Conservation (phyloP, 2,888 invertebrate species). For the Drosophila nr. fundita region DNA sequence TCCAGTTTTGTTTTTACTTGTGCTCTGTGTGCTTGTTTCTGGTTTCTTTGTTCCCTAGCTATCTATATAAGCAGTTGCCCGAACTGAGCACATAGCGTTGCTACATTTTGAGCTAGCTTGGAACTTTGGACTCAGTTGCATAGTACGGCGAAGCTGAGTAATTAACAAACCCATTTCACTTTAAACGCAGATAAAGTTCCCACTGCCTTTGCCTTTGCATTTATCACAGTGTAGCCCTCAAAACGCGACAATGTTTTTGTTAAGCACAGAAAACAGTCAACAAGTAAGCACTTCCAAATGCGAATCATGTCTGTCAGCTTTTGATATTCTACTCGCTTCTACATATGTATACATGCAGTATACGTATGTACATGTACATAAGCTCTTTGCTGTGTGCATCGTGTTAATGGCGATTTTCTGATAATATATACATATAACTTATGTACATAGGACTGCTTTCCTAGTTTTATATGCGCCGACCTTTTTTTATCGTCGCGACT, state of each 20-base stretch:
- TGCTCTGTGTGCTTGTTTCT: constrained; percentile 52
- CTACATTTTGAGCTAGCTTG: constrained; percentile 42
- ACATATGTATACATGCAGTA: not conserved
- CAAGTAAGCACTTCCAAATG: constrained; percentile 55
- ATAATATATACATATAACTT: not conserved
- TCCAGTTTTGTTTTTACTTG: constrained; percentile 63
- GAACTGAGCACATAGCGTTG: constrained; percentile 38
- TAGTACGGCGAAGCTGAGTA: constrained; percentile 31
- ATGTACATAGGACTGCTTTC: not conserved
- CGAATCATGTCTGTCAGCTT: constrained; percentile 18
- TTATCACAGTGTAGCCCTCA: not conserved
- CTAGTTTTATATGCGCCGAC: constrained; percentile 10
- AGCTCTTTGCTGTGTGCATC: not conserved
- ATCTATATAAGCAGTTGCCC: constrained; percentile 46
- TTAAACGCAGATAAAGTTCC: constrained; percentile 24
- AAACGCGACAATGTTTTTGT: not conserved
- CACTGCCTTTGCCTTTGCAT: constrained; percentile 3
- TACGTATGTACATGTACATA: constrained; percentile 12
- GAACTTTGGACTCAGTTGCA: constrained; percentile 55
- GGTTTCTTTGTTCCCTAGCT: constrained; percentile 74
- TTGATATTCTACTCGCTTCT: constrained; percentile 1
- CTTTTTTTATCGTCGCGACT: not conserved
- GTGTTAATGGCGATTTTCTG: constrained; percentile 13
- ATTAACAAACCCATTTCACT: constrained; percentile 24
- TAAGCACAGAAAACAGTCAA: constrained; percentile 35